phyloP scores from a whole-genome alignment of 2,797 vertebrate species.

The Pygocentrus nattereri region DNA sequence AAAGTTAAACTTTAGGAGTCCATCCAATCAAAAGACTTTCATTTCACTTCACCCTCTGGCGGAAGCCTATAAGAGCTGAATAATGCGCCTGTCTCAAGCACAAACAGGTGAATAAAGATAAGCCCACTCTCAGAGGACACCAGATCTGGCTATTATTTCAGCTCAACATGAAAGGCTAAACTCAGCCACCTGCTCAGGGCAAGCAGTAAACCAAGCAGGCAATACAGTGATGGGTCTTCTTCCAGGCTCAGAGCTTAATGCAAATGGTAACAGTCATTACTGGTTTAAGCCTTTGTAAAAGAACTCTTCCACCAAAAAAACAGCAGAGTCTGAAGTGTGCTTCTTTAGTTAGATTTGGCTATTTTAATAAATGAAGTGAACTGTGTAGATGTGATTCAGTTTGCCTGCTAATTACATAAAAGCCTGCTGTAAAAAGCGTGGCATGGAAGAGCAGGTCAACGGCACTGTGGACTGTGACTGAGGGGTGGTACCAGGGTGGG shows the following conservation, averaged over 20 bases:
- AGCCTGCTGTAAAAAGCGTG: background rate
- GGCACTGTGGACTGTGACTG: background rate
- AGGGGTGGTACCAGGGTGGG: slow-evolving; percentile 9
- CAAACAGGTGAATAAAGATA: slow-evolving; percentile 33
- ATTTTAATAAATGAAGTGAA: too few species aligned
- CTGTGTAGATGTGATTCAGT: too few species aligned
- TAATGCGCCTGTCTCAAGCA: slow-evolving; percentile 17
- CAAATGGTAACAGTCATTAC: background rate
- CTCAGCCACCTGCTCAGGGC: background rate
- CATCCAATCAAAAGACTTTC: background rate
- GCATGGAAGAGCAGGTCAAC: background rate
- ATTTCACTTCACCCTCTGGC: background rate
- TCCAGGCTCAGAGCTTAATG: background rate
- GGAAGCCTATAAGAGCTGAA: slow-evolving; percentile 3
- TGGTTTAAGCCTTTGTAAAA: background rate
- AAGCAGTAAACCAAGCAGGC: background rate
- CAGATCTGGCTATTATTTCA: slow-evolving; percentile 20
- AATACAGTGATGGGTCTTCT: background rate
- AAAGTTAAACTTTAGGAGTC: background rate
- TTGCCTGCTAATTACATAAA: background rate
- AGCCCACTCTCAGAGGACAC: slow-evolving; percentile 2
- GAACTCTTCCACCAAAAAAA: background rate
- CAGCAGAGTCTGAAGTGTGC: background rate
- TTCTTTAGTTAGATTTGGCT: background rate
- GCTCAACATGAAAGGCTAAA: background rate